Evolutionary conservation across 92 coral and sea anemone genomes (phyloP), one percentile per base, ranked within the genome.

Genomic region (Phenganax stokvisi): DNA sequence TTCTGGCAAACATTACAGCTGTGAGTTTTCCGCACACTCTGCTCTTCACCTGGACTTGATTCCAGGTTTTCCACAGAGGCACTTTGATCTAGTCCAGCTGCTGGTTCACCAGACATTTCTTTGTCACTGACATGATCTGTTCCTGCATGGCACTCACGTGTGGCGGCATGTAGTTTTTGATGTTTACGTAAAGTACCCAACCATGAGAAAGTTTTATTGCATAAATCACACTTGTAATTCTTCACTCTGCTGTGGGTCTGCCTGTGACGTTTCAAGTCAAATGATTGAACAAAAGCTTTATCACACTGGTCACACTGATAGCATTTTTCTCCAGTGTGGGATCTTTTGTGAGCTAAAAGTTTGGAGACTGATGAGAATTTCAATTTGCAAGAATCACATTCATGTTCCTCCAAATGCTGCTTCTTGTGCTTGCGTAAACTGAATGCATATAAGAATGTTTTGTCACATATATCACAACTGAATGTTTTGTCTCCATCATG

Each of bases 401-500:
- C 58, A 27, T 51, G 62, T 73, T 54, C 59, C 15, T 17, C 54
- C 47, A 56, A n/a, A 73, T 73, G 77, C 12, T 53, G 58, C 51
- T 73, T 73, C 62, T 51, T 73, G 16, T 73, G 77, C 27, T 53
- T 73, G 25, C 77, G 58, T 12, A 73, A 73, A 73, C 62, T 73
- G 58, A 56, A 73, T 73, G 55, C 58, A 8, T 53, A 73, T 30
- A 56, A 30, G 20, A 53, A 73, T 12, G 58, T 73, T 83, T 93
- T 93, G 80, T 93, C 91, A 69, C 97, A 93, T 10, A 80, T 69
- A 74, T 79, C 85, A 71, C 97, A 93, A 74, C 89, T 91, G 53
- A 91, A 93, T 15, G 97, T 92, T 76, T 93, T 93, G 51, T 91
- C 92, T 10, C 97, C 97, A 28, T 93, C 89, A 80, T 93, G 97